These are phyloP conservation scores for Ypsolopha sequella DNA, from an alignment of 2,888 invertebrate species.

Conservation along the genomic window DNA sequence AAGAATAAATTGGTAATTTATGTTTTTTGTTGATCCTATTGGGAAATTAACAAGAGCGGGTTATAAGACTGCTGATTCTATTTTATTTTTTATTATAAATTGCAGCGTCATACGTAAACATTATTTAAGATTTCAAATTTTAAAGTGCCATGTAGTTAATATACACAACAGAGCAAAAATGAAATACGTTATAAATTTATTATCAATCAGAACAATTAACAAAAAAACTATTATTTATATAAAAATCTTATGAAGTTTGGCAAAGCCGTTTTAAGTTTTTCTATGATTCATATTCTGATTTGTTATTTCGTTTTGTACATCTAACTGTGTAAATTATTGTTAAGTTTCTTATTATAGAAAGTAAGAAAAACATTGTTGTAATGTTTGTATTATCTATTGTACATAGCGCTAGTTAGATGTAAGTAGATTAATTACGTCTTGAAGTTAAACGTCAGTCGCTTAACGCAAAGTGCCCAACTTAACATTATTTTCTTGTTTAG, in stretches of 20 bases:
- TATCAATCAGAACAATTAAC: too few relatives aligned
- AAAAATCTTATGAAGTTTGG: slow-evolving; percentile 18
- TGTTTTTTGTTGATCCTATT: slow-evolving; percentile 4
- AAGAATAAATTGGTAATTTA: neutral
- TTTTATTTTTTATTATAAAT: slow-evolving; percentile 38
- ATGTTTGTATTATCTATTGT: slow-evolving; percentile 65
- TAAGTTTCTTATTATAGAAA: slow-evolving; percentile 40
- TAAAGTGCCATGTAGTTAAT: too few relatives aligned
- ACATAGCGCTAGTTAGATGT: slow-evolving; percentile 38
- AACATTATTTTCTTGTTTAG: too few relatives aligned
- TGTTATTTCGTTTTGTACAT: slow-evolving; percentile 57
- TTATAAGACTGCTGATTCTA: slow-evolving; percentile 28
- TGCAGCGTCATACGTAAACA: too few relatives aligned
- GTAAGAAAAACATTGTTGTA: slow-evolving; percentile 45
- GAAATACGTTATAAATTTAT: too few relatives aligned
- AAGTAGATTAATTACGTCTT: slow-evolving; percentile 45
- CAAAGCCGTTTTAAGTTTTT: slow-evolving; percentile 23
- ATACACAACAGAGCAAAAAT: too few relatives aligned
- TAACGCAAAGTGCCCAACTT: too few relatives aligned
- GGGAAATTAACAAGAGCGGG: slow-evolving; percentile 16
- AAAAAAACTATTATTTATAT: too few relatives aligned
- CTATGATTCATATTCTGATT: slow-evolving; percentile 18
- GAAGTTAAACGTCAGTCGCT: too few relatives aligned
- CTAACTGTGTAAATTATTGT: slow-evolving; percentile 49
- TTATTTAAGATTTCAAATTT: too few relatives aligned